phyloP scores from a whole-genome alignment of 2,113 vertebrate genomes.

The Diadophis punctatus region DNA sequence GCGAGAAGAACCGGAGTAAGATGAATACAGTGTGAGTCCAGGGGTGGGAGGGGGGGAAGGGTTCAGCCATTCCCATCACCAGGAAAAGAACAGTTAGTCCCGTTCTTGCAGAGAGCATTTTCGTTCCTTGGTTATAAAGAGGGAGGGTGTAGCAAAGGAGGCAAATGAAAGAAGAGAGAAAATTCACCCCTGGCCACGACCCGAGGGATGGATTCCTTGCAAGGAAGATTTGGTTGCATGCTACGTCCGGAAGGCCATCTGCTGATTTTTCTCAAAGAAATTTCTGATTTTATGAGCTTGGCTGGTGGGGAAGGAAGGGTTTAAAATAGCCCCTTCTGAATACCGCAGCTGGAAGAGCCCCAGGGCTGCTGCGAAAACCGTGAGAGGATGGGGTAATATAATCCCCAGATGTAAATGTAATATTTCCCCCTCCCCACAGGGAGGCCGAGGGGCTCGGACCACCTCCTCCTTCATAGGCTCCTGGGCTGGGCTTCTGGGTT shows the following conservation, averaged over 20 bases:
- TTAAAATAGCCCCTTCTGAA: slow-evolving; percentile 40
- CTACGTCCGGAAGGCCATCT: background rate
- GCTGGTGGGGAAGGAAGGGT: background rate
- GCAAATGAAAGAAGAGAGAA: background rate
- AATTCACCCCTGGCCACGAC: fast-evolving
- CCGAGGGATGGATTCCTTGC: background rate
- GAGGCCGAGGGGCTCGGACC: slow-evolving; percentile 15
- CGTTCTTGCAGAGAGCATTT: background rate
- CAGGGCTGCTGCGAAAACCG: too few species aligned
- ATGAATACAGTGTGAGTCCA: background rate
- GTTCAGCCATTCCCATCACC: background rate
- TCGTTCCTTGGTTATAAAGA: background rate
- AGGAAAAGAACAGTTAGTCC: background rate
- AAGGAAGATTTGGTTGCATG: background rate
- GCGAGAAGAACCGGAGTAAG: background rate
- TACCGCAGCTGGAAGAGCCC: background rate
- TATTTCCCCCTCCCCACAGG: slow-evolving; percentile 24
- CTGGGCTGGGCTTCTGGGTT: slow-evolving; percentile 24
- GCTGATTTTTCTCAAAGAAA: background rate
- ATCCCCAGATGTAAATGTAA: slow-evolving; percentile 5
- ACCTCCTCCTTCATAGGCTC: background rate
- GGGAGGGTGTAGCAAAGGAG: fast-evolving
- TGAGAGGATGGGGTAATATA: background rate
- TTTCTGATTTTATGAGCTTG: slow-evolving; percentile 39
- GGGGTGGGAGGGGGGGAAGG: fast-evolving